Conservation (phyloP, 1,140 invertebrate species). For the Ceratitis capitata region DNA sequence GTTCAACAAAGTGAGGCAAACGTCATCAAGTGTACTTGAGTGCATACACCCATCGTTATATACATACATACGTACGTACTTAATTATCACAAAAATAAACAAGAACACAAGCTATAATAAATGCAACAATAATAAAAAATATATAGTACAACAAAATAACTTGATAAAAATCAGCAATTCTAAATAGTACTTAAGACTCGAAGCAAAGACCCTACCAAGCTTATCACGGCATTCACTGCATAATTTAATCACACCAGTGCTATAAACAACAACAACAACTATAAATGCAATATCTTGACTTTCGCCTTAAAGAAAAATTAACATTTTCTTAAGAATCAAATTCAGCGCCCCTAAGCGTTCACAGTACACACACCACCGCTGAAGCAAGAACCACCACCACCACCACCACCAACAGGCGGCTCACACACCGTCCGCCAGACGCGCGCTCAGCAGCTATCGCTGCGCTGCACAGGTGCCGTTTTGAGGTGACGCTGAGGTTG, state of each 20-base stretch:
- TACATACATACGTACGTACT: neutral
- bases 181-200: neutral
- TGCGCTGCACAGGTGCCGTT: neutral
- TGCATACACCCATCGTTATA: neutral
- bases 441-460: neutral
- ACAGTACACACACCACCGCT: neutral
- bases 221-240: constrained; percentile 18
- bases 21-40: neutral
- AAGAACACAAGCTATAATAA: neutral
- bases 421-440: neutral
- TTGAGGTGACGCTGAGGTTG: neutral
- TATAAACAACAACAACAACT: neutral
- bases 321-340: neutral
- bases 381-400: neutral
- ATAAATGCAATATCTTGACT: neutral
- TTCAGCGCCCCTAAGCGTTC: neutral
- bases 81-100: neutral
- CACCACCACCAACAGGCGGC: neutral
- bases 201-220: neutral
- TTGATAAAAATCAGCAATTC: constrained; percentile 15
- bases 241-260: constrained; percentile 23
- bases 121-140: neutral
- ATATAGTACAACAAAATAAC: neutral
- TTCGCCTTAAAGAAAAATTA: neutral
- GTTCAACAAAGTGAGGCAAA: neutral